phyloP scores from a whole-genome alignment of 2,113 vertebrate genomes.

The Eidolon helvum region DNA sequence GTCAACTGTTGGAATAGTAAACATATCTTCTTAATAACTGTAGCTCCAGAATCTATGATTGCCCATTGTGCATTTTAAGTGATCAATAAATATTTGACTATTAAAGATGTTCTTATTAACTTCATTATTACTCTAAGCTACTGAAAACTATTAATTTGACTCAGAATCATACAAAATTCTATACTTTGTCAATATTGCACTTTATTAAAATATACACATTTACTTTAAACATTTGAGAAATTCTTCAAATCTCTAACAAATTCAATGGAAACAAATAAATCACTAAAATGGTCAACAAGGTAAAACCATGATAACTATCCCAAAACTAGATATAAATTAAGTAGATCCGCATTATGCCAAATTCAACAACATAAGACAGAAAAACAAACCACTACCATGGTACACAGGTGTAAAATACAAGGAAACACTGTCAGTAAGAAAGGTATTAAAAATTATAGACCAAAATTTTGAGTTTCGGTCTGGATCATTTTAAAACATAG shows the following conservation, averaged over 20 bases:
- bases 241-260: neutral
- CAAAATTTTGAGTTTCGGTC: neutral
- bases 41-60: neutral
- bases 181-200: neutral
- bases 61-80: neutral
- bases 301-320: neutral
- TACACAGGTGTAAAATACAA: neutral
- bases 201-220: neutral
- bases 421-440: neutral
- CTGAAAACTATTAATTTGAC: neutral
- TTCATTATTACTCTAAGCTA: neutral
- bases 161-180: neutral
- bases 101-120: neutral
- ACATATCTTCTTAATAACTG: neutral
- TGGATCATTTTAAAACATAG: neutral
- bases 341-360: neutral
- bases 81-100: neutral
- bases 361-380: neutral
- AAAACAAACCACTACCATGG: neutral
- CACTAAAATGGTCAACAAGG: neutral
- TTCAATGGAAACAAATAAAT: neutral
- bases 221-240: neutral
- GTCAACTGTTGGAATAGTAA: neutral
- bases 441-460: neutral
- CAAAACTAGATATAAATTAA: neutral